Base-by-base conservation (phyloP, 2,888 invertebrate species). In the Amblyteles armatorius region DNA sequence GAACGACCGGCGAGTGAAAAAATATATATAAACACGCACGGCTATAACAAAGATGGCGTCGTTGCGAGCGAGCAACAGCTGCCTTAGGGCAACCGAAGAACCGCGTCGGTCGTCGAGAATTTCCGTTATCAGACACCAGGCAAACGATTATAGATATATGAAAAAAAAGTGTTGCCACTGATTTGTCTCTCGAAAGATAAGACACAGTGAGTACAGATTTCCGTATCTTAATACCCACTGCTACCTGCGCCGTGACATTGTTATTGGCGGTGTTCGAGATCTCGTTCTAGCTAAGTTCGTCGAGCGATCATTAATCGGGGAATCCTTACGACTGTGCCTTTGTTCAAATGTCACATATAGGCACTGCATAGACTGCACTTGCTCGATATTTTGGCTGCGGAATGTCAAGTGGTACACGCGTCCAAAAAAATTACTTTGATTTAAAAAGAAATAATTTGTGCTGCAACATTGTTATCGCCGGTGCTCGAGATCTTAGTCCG, bases 311-410 rank as follows among this genome's bases (percentile, higher is more conserved):
- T 48, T 33, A 74, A 63, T 63, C 74, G 63, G 19, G 48, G 29
- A 74, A 63, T 63, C 48, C 63, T 74, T 63, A 40, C 11, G 40
- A 44, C 22, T 55, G 2, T 44, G 67, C 44, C 44, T 44, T 44
- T 68, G 67, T 55, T 22, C 6, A 55, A 55, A 55, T 55, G 19
- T 55, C 55, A 55, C 55, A 22, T 19, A 55, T 3, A 44, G 22
- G 9, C 55, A 19, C 7, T 55, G 55, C 55, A 55, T 19, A 22
- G n/a, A 22, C 55, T 22, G 22, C 22, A 57, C 55, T 57, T 57
- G 22, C 19, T 19, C 57, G 22, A 57, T 22, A 57, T 22, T 26
- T 57, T 0, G 9, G 19, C 22, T 52, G 52, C 19, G 52, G 7
- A 52, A 52, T 52, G 52, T 52, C 19, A 5, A 19, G 16, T 19